Percentiles rank a stretch among this genome's conserved stretches.
Evolutionary conservation across 2,797 vertebrate species (phyloP).

Genomic region (Yasuhikotakia modesta): DNA sequence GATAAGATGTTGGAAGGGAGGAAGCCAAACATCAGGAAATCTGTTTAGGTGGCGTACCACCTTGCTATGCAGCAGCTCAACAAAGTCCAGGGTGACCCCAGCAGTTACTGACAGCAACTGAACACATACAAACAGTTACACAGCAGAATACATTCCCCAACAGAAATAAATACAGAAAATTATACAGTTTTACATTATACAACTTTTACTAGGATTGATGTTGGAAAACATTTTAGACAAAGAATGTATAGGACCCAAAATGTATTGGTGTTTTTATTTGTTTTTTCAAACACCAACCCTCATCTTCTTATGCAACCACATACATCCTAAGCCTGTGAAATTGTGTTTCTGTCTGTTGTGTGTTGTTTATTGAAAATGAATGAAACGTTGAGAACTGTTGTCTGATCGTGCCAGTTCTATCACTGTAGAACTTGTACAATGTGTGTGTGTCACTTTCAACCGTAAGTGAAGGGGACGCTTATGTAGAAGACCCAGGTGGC

Average conservation of each 20-base stretch:
- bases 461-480: no score
- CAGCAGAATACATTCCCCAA: not conserved
- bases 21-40: conserved; percentile 98
- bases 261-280: conserved; percentile 51
- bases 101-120: conserved; percentile 95
- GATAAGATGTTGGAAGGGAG: conserved; percentile 98
- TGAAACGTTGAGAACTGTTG: conserved; percentile 41
- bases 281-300: conserved; percentile 35
- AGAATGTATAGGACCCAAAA: conserved; percentile 16
- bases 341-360: conserved; percentile 41
- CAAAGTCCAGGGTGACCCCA: conserved; percentile 97
- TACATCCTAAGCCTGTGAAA: conserved; percentile 36
- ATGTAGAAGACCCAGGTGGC: no score
- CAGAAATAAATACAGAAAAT: conserved; percentile 40
- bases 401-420: conserved; percentile 74
- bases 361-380: conserved; percentile 41
- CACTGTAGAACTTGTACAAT: conserved; percentile 80
- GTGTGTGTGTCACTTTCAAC: no score
- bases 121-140: conserved; percentile 56
- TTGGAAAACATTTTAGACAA: not conserved
- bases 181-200: conserved; percentile 47
- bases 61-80: conserved; percentile 98
- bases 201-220: conserved; percentile 4
- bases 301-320: not conserved
- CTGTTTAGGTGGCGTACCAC: conserved; percentile 97